A percentile compares a stretch with the other conserved stretches of the same genome.
Conservation (phyloP, 2,113 vertebrate species). For the Psammodynastes pulverulentus region DNA sequence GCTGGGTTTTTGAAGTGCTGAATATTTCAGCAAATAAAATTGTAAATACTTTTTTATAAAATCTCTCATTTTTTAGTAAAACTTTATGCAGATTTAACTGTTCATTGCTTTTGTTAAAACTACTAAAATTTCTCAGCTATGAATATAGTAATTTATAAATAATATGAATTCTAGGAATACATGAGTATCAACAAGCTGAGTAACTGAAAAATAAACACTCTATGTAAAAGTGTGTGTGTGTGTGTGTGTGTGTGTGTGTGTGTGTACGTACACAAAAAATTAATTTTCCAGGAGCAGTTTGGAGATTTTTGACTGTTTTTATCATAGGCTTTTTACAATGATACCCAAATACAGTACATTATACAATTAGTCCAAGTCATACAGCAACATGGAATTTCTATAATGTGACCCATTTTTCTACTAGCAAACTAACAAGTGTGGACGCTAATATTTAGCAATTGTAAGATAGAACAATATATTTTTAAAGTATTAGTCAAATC, state of each 20-base stretch:
- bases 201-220: not conserved
- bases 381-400: not conserved
- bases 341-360: not conserved
- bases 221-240: not conserved
- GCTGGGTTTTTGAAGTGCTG: slow-evolving; percentile 19
- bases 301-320: not conserved
- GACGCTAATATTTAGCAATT: not conserved
- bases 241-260: too few species aligned
- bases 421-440: not conserved
- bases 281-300: not conserved
- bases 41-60: slow-evolving; percentile 21
- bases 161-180: not conserved
- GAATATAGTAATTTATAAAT: not conserved
- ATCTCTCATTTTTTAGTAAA: slow-evolving; percentile 61
- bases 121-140: not conserved
- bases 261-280: not conserved
- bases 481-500: not conserved
- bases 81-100: slow-evolving; percentile 36
- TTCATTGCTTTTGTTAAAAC: slow-evolving; percentile 4
- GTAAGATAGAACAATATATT: not conserved
- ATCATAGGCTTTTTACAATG: not conserved
- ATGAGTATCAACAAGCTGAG: not conserved
- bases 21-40: slow-evolving; percentile 43
- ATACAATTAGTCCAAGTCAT: not conserved
- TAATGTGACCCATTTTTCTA: not conserved